Evolutionary conservation across 2,888 invertebrate genomes (phyloP).

Genomic region (Opisthograptis luteolata): DNA sequence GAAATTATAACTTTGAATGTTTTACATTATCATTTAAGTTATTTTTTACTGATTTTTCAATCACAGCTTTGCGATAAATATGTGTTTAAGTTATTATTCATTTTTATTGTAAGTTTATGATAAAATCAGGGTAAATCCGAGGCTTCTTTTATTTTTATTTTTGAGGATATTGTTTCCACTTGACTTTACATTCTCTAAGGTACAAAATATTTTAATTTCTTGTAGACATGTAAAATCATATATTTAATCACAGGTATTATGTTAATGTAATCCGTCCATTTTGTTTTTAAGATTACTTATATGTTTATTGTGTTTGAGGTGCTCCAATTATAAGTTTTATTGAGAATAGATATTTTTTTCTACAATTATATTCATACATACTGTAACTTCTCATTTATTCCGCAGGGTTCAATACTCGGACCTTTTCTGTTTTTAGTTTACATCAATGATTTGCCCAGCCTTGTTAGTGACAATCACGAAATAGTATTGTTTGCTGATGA

Average conservation of each 20-base stretch:
- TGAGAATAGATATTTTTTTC: not conserved
- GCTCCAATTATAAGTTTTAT: slow-evolving; percentile 7
- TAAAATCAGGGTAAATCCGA: slow-evolving; percentile 19
- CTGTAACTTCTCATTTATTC: too few species aligned
- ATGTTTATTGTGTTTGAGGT: slow-evolving; percentile 8
- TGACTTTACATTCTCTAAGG: slow-evolving; percentile 14
- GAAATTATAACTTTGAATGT: too few species aligned
- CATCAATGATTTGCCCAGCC: too few species aligned
- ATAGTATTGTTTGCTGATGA: too few species aligned
- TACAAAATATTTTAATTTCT: slow-evolving; percentile 30
- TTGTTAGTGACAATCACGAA: too few species aligned
- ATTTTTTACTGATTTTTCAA: too few species aligned
- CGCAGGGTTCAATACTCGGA: too few species aligned
- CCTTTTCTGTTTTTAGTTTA: too few species aligned
- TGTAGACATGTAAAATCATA: slow-evolving; percentile 13
- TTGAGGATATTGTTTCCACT: slow-evolving; percentile 10
- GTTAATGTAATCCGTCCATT: slow-evolving; percentile 20
- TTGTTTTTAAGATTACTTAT: slow-evolving; percentile 4
- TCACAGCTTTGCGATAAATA: not conserved
- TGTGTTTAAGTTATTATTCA: not conserved
- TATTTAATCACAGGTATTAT: slow-evolving; percentile 13
- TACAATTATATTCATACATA: too few species aligned
- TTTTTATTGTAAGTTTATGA: not conserved
- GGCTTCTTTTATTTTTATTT: slow-evolving; percentile 18
- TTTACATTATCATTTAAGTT: too few species aligned